phyloP scores from a whole-genome alignment of 1,140 invertebrate species.

The Drosophila insularis region DNA sequence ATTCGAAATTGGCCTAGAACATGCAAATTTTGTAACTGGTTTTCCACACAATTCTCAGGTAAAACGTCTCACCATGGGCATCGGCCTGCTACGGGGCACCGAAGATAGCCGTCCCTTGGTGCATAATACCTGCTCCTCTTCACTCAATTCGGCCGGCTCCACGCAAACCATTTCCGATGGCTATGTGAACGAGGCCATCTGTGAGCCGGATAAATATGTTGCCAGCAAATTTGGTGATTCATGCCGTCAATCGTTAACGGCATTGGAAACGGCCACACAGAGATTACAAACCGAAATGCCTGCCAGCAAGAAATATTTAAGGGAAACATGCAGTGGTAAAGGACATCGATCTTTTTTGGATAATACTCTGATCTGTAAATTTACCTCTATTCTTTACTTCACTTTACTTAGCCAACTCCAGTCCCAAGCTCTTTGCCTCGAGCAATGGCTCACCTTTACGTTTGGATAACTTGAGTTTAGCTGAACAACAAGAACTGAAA shows the following conservation, averaged over 20 bases:
- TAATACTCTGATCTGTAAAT: neutral
- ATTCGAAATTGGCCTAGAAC: constrained; percentile 59
- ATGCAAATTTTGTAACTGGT: constrained; percentile 38
- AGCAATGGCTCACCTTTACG: constrained; percentile 85
- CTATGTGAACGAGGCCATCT: constrained; percentile 89
- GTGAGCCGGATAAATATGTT: constrained; percentile 84
- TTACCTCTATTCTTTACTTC: neutral
- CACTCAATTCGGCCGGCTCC: constrained; percentile 83
- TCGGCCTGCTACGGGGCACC: constrained; percentile 74
- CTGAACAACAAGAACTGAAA: constrained; percentile 91
- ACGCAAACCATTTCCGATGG: constrained; percentile 86
- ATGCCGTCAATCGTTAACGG: constrained; percentile 80
- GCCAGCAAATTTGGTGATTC: constrained; percentile 82
- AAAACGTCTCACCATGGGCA: constrained; percentile 81
- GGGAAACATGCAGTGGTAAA: constrained; percentile 81
- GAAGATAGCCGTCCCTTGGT: constrained; percentile 86
- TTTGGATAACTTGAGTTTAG: constrained; percentile 87
- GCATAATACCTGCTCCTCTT: constrained; percentile 83
- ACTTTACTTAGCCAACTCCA: constrained; percentile 68
- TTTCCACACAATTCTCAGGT: constrained; percentile 55
- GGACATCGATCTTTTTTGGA: neutral
- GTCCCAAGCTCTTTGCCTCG: constrained; percentile 84
- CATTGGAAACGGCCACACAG: constrained; percentile 70
- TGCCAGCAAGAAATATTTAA: constrained; percentile 72
- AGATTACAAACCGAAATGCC: constrained; percentile 65